phyloP scores from a whole-genome alignment of 2,113 vertebrate genomes.

The Peromyscus maniculatus region DNA sequence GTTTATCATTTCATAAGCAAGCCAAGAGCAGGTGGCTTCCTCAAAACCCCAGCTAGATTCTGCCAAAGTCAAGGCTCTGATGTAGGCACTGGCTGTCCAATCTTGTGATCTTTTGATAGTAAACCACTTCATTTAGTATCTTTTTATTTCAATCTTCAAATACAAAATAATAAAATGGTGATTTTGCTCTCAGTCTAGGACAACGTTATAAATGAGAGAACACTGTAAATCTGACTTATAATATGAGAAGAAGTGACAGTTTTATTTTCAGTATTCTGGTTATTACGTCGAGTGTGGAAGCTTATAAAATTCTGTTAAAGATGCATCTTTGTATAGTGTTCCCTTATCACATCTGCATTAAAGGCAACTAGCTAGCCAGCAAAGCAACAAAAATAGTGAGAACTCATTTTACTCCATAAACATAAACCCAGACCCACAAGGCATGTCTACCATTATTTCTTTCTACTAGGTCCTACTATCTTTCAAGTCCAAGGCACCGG shows the following conservation, averaged over 20 bases:
- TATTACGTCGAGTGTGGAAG: slow-evolving; percentile 29
- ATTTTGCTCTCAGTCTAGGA: slow-evolving; percentile 67
- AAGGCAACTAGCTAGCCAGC: slow-evolving; percentile 49
- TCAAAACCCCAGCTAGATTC: neutral
- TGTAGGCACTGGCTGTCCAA: neutral
- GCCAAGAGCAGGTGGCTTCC: neutral
- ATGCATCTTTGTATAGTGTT: slow-evolving; percentile 33
- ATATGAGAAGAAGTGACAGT: slow-evolving; percentile 23
- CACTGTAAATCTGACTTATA: slow-evolving; percentile 64
- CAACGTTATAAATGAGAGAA: slow-evolving; percentile 49
- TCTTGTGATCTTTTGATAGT: neutral
- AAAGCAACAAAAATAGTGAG: slow-evolving; percentile 39
- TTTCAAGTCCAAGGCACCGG: neutral
- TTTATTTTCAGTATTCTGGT: slow-evolving; percentile 61
- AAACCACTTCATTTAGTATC: slow-evolving; percentile 48
- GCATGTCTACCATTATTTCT: neutral
- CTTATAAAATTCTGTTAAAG: slow-evolving; percentile 41
- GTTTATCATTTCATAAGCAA: neutral
- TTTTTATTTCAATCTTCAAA: slow-evolving; percentile 38
- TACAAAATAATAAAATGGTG: slow-evolving; percentile 58
- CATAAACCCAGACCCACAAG: slow-evolving; percentile 25
- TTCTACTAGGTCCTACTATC: no score
- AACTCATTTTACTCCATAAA: slow-evolving; percentile 40
- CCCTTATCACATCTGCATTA: slow-evolving; percentile 55
- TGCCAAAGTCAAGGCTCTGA: neutral